phyloP scores from a whole-genome alignment of 2,888 invertebrate genomes.

The Candidula unifasciata region DNA sequence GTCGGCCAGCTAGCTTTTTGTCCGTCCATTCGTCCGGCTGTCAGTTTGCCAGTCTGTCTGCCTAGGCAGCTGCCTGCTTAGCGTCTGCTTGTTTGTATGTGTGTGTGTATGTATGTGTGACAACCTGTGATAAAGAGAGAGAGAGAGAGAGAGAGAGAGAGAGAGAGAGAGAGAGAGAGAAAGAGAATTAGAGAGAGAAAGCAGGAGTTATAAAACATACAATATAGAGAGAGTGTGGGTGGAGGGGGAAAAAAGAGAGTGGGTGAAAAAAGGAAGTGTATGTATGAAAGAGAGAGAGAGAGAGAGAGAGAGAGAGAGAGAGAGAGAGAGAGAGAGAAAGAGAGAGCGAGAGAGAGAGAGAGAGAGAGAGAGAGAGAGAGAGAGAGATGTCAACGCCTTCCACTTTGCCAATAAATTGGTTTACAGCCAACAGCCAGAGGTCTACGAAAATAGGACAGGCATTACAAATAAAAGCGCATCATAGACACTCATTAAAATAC shows the following conservation, averaged over 20 bases:
- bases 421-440: too few species aligned
- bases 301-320: background rate
- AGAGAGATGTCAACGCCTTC: background rate
- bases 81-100: too few species aligned
- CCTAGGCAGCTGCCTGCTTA: too few species aligned
- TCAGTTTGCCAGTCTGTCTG: too few species aligned
- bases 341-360: background rate
- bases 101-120: too few species aligned
- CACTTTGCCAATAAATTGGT: too few species aligned
- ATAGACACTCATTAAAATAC: too few species aligned
- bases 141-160: background rate
- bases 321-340: background rate
- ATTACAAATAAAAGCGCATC: too few species aligned
- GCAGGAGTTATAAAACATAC: background rate
- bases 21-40: too few species aligned
- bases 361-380: background rate
- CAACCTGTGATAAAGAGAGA: background rate
- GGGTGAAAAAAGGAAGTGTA: background rate
- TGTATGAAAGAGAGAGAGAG: background rate
- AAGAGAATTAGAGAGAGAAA: background rate
- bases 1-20: too few species aligned
- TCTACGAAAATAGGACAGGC: too few species aligned
- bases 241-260: background rate
- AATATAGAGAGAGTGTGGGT: background rate
- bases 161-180: background rate